Base-by-base conservation (phyloP, 2,113 vertebrate species). In the Geothlypis trichas region DNA sequence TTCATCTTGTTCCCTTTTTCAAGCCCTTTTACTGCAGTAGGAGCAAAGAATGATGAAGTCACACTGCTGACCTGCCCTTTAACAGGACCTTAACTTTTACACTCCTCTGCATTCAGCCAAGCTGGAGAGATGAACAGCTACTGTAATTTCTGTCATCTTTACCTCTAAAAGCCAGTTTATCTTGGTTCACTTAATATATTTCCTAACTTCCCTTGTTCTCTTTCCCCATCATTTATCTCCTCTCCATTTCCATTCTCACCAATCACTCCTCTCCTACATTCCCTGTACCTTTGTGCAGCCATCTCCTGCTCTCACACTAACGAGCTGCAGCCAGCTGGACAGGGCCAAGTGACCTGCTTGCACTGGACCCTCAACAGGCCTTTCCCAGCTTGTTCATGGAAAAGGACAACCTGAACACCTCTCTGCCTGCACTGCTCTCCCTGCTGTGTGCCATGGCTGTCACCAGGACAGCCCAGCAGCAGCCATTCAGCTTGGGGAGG, bases 11-110 rank as follows among this genome's bases (percentile, higher is more conserved):
- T 90, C 88, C 90, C 66, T 84, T 96, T 94, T 93, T 86, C 76
- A 83, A 94, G 85, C 54, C 85, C 87, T 91, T 86, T 65, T 77
- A 68, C 37, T 94, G 73, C 90, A 73, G 69, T 15, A 63, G 61
- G 72, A 91, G 61, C 87, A 88, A 54, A 91, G 61, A 93, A 86
- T 35, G 86, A 90, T 72, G 61, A 89, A 96, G 87, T 81, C 84
- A 92, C 76, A 58, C 69, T 66, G 89, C 87, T 95, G 96, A 95
- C 94, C 94, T 96, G 91, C 87, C 91, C 91, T 92, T 95, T 96
- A 94, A 90, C 51, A 11, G 87, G 85, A 94, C 75, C 73, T 62
- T 42, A 90, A 90, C 91, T 87, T 93, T 78, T 95, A 90, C 71
- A 92, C 77, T 90, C 91, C 91, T 96, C 88, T 96, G 79, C 78